Percentiles rank a stretch among this genome's conserved stretches.
Conservation (phyloP, 2,113 vertebrate genomes). For the Vimba vimba region DNA sequence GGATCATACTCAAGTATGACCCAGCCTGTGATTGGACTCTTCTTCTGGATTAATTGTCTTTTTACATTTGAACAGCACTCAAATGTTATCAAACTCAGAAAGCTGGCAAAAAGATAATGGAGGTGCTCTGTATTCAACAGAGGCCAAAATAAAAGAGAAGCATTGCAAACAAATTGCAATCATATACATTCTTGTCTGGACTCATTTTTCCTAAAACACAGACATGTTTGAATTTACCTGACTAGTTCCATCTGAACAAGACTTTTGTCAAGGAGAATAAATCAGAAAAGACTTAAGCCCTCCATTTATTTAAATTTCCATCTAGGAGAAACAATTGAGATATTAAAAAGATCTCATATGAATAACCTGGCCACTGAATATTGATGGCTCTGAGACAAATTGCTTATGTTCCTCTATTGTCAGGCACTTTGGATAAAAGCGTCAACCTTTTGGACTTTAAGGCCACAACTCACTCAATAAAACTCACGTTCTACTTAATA, state of each 20-base stretch:
- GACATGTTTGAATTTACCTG: background rate
- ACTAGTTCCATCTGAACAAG: background rate
- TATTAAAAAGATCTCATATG: background rate
- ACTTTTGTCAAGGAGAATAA: background rate
- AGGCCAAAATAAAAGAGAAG: background rate
- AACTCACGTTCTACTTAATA: too few species aligned
- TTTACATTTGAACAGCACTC: background rate
- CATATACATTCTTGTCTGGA: background rate
- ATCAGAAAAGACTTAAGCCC: background rate
- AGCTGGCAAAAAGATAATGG: background rate
- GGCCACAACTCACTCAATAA: too few species aligned
- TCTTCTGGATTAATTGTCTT: background rate
- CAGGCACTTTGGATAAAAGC: background rate
- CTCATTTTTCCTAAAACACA: background rate
- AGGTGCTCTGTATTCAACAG: background rate
- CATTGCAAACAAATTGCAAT: background rate
- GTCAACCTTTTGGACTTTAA: background rate
- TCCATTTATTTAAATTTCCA: background rate
- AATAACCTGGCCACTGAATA: background rate
- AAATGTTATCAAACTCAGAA: background rate
- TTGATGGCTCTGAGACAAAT: background rate
- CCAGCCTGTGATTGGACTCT: background rate
- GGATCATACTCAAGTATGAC: slow-evolving; percentile 8
- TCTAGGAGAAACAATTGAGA: background rate
- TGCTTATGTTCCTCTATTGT: too few species aligned